These are phyloP conservation scores for Calliopsis andreniformis DNA, from an alignment of 1,140 invertebrate species.

Conservation along the genomic window DNA sequence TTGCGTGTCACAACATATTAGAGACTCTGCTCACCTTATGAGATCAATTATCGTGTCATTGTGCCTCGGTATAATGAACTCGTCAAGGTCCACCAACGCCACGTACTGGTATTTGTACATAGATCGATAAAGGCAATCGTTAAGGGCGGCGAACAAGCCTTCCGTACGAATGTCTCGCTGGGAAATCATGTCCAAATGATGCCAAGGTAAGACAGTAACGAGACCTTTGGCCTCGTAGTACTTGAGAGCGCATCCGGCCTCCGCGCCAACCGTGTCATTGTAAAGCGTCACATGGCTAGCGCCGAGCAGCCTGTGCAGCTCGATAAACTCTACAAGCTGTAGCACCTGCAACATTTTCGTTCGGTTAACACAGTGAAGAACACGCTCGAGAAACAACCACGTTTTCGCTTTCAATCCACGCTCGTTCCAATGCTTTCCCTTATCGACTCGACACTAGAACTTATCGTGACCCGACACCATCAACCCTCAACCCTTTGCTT, in stretches of 20 bases:
- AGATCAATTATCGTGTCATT: conserved; percentile 87
- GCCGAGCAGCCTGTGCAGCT: conserved; percentile 93
- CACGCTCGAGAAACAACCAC: neutral
- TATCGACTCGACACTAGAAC: neutral
- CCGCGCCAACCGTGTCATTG: conserved; percentile 92
- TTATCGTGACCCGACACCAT: conserved; percentile 11
- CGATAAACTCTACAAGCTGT: conserved; percentile 95
- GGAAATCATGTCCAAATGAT: conserved; percentile 91
- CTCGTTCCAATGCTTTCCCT: neutral
- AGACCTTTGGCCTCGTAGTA: conserved; percentile 86
- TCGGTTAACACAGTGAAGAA: neutral
- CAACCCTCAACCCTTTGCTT: neutral
- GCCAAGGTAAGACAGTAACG: conserved; percentile 93
- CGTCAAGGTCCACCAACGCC: conserved; percentile 94
- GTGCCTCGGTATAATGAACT: conserved; percentile 92
- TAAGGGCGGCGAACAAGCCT: conserved; percentile 94
- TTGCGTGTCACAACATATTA: too few relatives aligned
- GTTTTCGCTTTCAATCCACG: neutral
- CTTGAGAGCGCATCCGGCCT: conserved; percentile 89
- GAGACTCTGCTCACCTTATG: conserved; percentile 81
- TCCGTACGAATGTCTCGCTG: conserved; percentile 96
- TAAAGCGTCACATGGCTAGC: conserved; percentile 95
- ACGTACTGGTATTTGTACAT: conserved; percentile 92
- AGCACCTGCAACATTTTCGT: conserved; percentile 82
- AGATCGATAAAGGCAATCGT: conserved; percentile 95